phyloP scores from a whole-genome alignment of 2,113 vertebrate genomes.

The Danio rerio region GRCz12tu NC_133177.1:44098501-44099000 shows the following conservation, averaged over 20 bases:
- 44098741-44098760: neutral
- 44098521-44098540: neutral
- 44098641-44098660: neutral
- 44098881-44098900: too few species aligned
- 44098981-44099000: too few species aligned
- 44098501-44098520: slow-evolving; percentile 16
- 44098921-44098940: too few species aligned
- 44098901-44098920: too few species aligned
- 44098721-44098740: neutral
- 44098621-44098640: neutral
- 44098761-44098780: neutral
- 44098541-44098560: slow-evolving; percentile 3
- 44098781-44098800: neutral
- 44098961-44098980: too few species aligned
- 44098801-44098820: too few species aligned
- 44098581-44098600: neutral
- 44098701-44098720: neutral
- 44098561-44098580: slow-evolving; percentile 8
- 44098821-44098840: too few species aligned
- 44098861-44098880: too few species aligned
- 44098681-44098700: neutral
- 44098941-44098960: too few species aligned
- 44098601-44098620: slow-evolving; percentile 15
- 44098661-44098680: slow-evolving; percentile 8
- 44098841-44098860: too few species aligned